Conservation (phyloP, 1,140 invertebrate genomes). For the Pachypsylla venusta region DNA sequence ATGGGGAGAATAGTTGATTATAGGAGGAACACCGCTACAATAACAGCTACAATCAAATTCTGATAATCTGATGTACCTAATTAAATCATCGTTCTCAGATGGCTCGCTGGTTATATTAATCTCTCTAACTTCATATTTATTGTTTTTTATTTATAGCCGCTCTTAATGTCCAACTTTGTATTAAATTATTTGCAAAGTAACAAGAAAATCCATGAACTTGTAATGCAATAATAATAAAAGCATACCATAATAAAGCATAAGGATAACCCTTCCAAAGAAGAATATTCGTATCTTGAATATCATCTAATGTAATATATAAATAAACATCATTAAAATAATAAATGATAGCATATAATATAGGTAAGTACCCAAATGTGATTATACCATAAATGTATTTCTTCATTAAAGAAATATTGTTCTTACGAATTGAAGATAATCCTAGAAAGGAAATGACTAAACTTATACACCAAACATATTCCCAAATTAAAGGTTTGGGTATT, state of each 20-base stretch:
- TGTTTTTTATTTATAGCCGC: conserved; percentile 36
- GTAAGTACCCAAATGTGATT: conserved; percentile 57
- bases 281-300: conserved; percentile 67
- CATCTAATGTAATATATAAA: conserved; percentile 53
- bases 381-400: conserved; percentile 71
- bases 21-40: no score
- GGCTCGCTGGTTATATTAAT: no score
- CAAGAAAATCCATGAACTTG: conserved; percentile 86
- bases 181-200: conserved; percentile 72
- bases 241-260: conserved; percentile 86
- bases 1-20: no score
- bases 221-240: conserved; percentile 70
- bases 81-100: no score
- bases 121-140: not conserved
- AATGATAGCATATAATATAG: conserved; percentile 60
- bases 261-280: conserved; percentile 61
- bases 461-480: conserved; percentile 89
- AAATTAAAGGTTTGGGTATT: conserved; percentile 76
- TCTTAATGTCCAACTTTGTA: conserved; percentile 70
- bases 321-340: conserved; percentile 76
- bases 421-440: conserved; percentile 68
- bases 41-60: no score
- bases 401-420: conserved; percentile 62
- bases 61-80: no score
- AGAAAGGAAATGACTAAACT: conserved; percentile 73